A percentile compares a stretch with the other conserved stretches of the same genome.
These are phyloP conservation scores for Nasonia giraulti DNA, from an alignment of 1,140 invertebrate genomes.

Conservation along the genomic window DNA sequence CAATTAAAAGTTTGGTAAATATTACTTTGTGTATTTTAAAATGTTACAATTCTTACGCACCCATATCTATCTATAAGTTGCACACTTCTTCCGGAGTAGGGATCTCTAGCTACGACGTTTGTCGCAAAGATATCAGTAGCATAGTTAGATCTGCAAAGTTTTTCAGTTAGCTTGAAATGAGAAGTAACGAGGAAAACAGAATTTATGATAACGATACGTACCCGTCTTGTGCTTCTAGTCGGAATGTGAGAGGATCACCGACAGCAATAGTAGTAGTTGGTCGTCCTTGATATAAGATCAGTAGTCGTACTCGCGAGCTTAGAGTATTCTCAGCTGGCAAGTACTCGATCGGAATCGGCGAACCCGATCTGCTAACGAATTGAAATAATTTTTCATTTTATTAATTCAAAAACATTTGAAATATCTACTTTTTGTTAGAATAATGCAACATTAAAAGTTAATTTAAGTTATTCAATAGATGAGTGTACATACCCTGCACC, in stretches of 20 bases:
- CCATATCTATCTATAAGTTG: constrained; percentile 92
- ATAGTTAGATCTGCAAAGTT: constrained; percentile 81
- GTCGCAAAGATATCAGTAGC: constrained; percentile 93
- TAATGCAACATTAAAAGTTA: neutral
- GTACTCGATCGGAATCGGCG: constrained; percentile 93
- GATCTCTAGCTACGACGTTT: constrained; percentile 94
- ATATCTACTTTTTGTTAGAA: neutral
- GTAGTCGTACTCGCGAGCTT: constrained; percentile 88
- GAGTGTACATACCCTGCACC: constrained; percentile 85
- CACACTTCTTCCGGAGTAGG: constrained; percentile 91
- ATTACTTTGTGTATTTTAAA: neutral
- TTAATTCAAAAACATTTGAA: neutral
- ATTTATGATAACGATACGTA: constrained; percentile 49
- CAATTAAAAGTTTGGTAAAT: neutral
- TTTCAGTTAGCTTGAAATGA: neutral
- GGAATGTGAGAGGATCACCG: constrained; percentile 93
- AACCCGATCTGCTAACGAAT: constrained; percentile 82
- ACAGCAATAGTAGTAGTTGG: constrained; percentile 95
- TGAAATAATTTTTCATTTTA: constrained; percentile 16
- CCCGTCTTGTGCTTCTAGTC: constrained; percentile 91
- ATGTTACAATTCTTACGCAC: constrained; percentile 73
- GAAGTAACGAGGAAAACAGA: constrained; percentile 7
- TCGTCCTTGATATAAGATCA: constrained; percentile 91
- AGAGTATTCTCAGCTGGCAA: constrained; percentile 92
- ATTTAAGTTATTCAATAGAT: neutral